Evolutionary conservation across 2,888 invertebrate species (phyloP), one percentile per base, ranked within the genome.

Genomic region (Eilema griseolum): DNA sequence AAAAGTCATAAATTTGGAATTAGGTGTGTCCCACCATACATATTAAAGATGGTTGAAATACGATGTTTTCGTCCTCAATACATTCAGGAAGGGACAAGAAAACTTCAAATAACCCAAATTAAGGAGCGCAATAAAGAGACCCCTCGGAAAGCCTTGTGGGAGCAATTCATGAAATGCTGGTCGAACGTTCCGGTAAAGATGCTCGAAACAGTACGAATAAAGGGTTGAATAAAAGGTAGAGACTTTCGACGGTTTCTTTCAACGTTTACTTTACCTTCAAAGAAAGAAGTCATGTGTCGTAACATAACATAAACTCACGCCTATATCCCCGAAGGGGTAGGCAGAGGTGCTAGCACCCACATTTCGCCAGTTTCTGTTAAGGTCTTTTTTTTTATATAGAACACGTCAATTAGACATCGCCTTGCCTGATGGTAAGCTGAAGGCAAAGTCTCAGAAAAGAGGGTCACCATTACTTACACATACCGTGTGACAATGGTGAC

Each of bases 61-160:
- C 83, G 84, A 84, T 85, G 85, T 86, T 86, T 89, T 86, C 82
- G 79, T 85, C 81, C 83, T 81, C 78, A 82, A 86, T 86, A 86
- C 85, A 88, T 89, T 86, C 85, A 86, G 86, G 83, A 86, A 87
- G 86, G 89, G 88, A 89, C 86, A 87, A 89, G 89, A 88, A 90
- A 90, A 91, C 89, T 92, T 91, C 89, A 90, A 91, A 91, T 91
- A 91, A 90, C 90, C 90, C 85, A 89, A 92, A 92, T 91, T 91
- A 92, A 92, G 89, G 89, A 87, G 85, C 85, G 88, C 89, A 90
- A 91, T 92, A 91, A 92, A 91, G 88, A 86, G 89, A 90, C 91
- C 92, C 89, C 90, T 90, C 83, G 86, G 84, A 89, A 89, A 88
- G 88, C 89, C 91, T 90, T 91, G 88, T 86, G 90, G 92, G 91